These are phyloP conservation scores for Lonchura striata DNA, from an alignment of 2,113 vertebrate genomes.

Conservation along the genomic window DNA sequence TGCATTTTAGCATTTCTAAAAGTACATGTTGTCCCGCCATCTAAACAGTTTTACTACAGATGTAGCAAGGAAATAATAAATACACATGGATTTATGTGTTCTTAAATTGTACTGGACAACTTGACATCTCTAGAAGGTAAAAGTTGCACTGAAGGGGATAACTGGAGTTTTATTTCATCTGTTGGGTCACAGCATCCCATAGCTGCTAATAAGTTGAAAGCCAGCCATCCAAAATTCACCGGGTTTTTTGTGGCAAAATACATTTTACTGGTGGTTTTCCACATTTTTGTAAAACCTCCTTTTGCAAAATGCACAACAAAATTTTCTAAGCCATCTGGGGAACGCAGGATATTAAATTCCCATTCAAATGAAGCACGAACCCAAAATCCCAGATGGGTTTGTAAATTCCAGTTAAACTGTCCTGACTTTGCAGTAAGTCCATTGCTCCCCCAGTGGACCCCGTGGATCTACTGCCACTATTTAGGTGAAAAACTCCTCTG, in stretches of 20 bases:
- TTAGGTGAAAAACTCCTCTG: neutral
- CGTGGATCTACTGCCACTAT: neutral
- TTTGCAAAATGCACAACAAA: neutral
- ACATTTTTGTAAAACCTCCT: neutral
- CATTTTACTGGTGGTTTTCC: neutral
- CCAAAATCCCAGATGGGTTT: neutral
- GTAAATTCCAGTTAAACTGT: conserved; percentile 14
- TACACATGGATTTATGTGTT: neutral
- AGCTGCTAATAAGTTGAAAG: neutral
- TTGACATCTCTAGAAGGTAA: neutral
- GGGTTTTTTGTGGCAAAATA: neutral
- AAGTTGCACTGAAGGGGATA: neutral
- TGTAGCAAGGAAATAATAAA: neutral
- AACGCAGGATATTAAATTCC: fast-evolving
- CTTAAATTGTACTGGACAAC: neutral
- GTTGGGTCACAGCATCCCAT: neutral
- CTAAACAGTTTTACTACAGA: neutral
- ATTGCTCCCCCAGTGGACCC: neutral
- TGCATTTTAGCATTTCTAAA: neutral
- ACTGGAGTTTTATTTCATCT: neutral
- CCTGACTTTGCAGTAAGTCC: neutral
- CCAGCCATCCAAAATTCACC: neutral
- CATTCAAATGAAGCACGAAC: neutral
- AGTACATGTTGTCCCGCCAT: neutral
- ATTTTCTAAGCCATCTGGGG: neutral